Conservation (phyloP, 2,797 vertebrate genomes). For the Hippoglossus hippoglossus region DNA sequence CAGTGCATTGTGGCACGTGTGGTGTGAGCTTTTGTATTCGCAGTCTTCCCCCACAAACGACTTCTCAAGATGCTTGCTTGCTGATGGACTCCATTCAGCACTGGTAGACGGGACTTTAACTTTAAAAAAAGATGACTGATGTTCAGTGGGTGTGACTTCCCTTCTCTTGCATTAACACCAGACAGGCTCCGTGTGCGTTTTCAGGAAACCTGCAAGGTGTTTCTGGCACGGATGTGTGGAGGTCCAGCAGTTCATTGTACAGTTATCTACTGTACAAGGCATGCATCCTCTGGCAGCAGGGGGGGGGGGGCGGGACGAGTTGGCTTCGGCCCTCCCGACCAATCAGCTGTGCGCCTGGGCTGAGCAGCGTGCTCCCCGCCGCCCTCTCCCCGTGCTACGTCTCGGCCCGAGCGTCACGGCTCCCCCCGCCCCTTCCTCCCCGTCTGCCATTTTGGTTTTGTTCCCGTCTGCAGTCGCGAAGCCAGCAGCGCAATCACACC, state of each 20-base stretch:
- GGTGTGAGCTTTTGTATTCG: conserved; percentile 6
- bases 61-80: conserved; percentile 43
- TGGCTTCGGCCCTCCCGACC: conserved; percentile 37
- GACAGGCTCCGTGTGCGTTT: background rate
- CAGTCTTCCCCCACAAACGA: background rate
- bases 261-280: conserved; percentile 62
- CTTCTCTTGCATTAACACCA: background rate
- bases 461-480: conserved; percentile 86
- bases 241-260: conserved; percentile 68
- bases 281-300: conserved; percentile 64
- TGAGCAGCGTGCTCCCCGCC: conserved; percentile 51
- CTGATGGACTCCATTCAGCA: conserved; percentile 6
- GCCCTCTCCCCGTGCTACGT: conserved; percentile 68
- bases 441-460: conserved; percentile 92
- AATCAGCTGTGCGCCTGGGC: conserved; percentile 48
- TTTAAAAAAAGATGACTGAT: background rate
- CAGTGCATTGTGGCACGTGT: background rate
- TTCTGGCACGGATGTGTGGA: conserved; percentile 13
- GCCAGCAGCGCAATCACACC: conserved; percentile 79
- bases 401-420: conserved; percentile 73
- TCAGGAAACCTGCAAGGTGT: background rate
- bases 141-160: background rate
- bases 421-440: conserved; percentile 78
- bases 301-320: conserved; percentile 60
- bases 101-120: background rate